Conservation (phyloP, 2,113 vertebrate genomes). For the Pteropus alecto region DNA sequence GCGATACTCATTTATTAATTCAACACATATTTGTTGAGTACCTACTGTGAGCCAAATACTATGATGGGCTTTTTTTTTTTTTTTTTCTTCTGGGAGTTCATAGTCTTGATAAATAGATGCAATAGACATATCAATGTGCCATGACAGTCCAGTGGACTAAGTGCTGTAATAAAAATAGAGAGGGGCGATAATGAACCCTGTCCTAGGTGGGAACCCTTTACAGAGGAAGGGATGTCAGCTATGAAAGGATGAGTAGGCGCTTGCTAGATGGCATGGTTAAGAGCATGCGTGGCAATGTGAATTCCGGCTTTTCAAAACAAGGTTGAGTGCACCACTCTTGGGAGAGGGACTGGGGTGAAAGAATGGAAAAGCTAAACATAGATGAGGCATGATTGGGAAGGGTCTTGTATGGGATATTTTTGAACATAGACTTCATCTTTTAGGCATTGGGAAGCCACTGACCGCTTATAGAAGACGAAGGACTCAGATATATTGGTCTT, state of each 20-base stretch:
- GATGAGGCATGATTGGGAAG: not conserved
- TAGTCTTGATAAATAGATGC: not conserved
- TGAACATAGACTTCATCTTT: not conserved
- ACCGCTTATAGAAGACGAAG: not conserved
- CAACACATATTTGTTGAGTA: not conserved
- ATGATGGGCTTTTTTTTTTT: not conserved
- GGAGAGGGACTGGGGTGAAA: too few species aligned
- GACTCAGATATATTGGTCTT: not conserved
- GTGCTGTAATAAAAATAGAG: not conserved
- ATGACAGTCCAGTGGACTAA: too few species aligned
- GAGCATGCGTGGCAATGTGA: not conserved
- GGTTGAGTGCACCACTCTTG: accelerated
- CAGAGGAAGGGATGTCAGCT: not conserved
- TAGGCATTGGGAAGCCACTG: not conserved
- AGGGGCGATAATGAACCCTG: not conserved
- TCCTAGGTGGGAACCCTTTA: not conserved
- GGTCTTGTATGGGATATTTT: not conserved
- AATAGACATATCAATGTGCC: not conserved
- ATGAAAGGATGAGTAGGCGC: not conserved
- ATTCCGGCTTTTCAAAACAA: not conserved
- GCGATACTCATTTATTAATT: not conserved
- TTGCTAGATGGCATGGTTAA: not conserved
- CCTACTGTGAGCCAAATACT: not conserved
- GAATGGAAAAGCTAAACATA: not conserved
- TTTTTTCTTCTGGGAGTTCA: not conserved